Conservation (phyloP, 1,140 invertebrate species). For the Heliothis virescens region DNA sequence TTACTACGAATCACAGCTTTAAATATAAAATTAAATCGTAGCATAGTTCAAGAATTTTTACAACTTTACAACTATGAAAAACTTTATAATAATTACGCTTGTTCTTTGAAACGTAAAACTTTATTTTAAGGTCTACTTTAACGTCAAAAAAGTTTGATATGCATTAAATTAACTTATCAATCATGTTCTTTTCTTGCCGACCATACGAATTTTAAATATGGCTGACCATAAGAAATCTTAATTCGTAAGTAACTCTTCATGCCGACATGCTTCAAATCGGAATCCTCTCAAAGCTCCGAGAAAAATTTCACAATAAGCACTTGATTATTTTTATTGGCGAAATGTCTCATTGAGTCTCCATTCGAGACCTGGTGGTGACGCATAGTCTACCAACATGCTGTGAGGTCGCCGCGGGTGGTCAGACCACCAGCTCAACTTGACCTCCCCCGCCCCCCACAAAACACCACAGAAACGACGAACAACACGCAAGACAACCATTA, state of each 20-base stretch:
- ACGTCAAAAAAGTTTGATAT: background rate
- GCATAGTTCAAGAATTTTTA: too few species aligned
- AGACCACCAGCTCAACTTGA: conserved; percentile 53
- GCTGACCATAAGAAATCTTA: too few species aligned
- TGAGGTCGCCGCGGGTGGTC: conserved; percentile 72
- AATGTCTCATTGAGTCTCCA: conserved; percentile 54
- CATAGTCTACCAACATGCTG: conserved; percentile 61
- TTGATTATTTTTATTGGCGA: conserved; percentile 55
- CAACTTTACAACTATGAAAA: too few species aligned
- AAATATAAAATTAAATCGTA: too few species aligned
- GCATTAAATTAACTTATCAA: too few species aligned
- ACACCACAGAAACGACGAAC: conserved; percentile 2
- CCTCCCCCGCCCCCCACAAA: conserved; percentile 40
- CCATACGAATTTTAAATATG: too few species aligned
- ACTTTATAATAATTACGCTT: too few species aligned
- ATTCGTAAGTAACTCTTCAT: background rate
- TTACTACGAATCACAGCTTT: background rate
- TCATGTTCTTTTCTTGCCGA: too few species aligned
- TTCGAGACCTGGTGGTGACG: conserved; percentile 61
- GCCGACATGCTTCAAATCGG: conserved; percentile 20
- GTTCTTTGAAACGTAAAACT: too few species aligned
- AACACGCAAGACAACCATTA: conserved; percentile 50
- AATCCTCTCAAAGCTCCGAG: conserved; percentile 11
- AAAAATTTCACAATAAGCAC: conserved; percentile 38
- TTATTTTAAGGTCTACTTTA: background rate